Evolutionary conservation across 2,888 invertebrate species (phyloP), one percentile per base, ranked within the genome.

Genomic region (Drosophila rellima): DNA sequence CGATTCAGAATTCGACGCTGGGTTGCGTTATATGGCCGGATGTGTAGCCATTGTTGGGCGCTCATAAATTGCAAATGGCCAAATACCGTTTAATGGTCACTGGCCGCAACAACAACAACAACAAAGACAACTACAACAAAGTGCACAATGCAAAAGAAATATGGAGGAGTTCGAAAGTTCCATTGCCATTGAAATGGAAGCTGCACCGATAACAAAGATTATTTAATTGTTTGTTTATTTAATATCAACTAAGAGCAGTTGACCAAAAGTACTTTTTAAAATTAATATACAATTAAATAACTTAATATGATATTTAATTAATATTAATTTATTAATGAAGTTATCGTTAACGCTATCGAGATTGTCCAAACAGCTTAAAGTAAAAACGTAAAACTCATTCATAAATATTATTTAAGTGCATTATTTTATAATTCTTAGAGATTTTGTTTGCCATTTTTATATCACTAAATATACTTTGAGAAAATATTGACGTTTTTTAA

Each of bases 31-130:
- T 71, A 67, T 48, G 59, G 44, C 80, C 80, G 80, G 80, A 80
- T 78, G 66, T 74, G 75, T 73, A 70, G 70, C 72, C 80, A 75
- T 80, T 83, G 79, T 71, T 78, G 72, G 65, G 47, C 69, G 73
- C 82, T 77, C 91, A 91, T 90, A 90, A 90, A 90, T 90, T 91
- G 82, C 84, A 88, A 90, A 90, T 89, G 88, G 79, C 88, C 91
- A 82, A 90, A 88, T 87, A 82, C 83, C 90, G 88, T 87, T 90
- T 89, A 90, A 90, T 90, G 89, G 90, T 55, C 74, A 75, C 70
- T 60, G 79, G 74, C 59, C 77, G 20, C 80, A 71, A 18, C 76
- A 78, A 33, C 71, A 63, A 44, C 48, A 73, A 17, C 44, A 35
- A 35, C 33, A 57, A 57, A 8, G n/a, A 15, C 68, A 62, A 48